Evolutionary conservation across 2,888 invertebrate genomes (phyloP).

Genomic region (Torymus auratus): DNA sequence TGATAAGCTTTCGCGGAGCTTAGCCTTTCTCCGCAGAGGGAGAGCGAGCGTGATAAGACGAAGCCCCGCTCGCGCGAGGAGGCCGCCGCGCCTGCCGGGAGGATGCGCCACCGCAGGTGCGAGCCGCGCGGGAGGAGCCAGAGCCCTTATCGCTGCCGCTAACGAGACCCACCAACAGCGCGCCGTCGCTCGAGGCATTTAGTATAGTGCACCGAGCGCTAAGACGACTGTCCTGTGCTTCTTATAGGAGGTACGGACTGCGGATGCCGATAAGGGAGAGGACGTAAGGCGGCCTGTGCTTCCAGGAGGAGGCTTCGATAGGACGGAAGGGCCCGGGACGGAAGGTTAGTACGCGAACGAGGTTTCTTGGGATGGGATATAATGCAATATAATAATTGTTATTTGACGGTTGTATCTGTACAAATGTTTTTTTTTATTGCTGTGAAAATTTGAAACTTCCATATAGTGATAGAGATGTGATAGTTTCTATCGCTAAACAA

Average conservation of each 20-base stretch:
- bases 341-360: slow-evolving; percentile 26
- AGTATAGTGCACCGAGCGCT: no score
- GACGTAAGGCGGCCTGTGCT: no score
- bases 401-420: no score
- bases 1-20: slow-evolving; percentile 3
- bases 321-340: slow-evolving; percentile 12
- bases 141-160: slow-evolving; percentile 20
- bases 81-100: slow-evolving; percentile 4
- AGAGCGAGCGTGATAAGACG: neutral
- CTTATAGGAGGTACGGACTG: no score
- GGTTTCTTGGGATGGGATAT: no score
- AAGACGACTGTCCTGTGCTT: no score
- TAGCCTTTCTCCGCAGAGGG: neutral
- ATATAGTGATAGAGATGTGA: no score
- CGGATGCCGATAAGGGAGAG: no score
- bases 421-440: no score
- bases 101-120: slow-evolving; percentile 35
- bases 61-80: neutral
- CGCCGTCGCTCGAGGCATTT: neutral
- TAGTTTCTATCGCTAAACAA: no score
- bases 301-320: neutral
- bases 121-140: slow-evolving; percentile 26
- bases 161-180: neutral
- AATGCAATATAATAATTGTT: no score
- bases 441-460: no score